phyloP scores from a whole-genome alignment of 2,113 vertebrate genomes.

The Cavia aperea region DNA sequence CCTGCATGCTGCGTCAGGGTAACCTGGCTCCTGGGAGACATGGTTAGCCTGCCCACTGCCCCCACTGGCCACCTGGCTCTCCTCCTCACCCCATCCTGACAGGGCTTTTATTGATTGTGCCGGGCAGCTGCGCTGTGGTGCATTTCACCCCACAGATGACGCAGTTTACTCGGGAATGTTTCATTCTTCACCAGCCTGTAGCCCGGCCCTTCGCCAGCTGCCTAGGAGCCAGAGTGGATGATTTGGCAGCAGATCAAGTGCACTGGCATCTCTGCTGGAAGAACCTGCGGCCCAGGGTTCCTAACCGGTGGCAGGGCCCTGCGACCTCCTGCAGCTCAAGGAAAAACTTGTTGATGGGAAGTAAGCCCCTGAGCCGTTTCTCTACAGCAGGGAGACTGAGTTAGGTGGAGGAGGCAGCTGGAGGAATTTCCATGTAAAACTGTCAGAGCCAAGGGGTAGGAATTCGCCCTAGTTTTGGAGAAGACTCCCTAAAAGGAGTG shows the following conservation, averaged over 20 bases:
- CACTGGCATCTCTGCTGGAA: not conserved
- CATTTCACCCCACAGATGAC: not conserved
- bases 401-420: not conserved
- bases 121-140: slow-evolving; percentile 23
- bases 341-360: not conserved
- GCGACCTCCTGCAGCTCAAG: not conserved
- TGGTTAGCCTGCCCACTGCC: not conserved
- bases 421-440: not conserved
- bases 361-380: not conserved
- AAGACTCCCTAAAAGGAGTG: not conserved
- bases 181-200: not conserved
- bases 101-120: not conserved
- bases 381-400: not conserved
- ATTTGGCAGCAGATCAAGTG: slow-evolving; percentile 2
- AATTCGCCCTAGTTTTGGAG: not conserved
- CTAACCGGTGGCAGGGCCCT: not conserved
- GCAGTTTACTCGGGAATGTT: not conserved
- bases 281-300: not conserved
- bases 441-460: not conserved
- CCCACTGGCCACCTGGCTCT: not conserved
- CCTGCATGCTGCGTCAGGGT: not conserved
- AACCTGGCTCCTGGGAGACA: not conserved
- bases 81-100: not conserved
- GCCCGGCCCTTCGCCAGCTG: slow-evolving; percentile 25
- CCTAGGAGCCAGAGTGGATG: not conserved